A percentile compares a stretch with the other conserved stretches of the same genome.
These are phyloP conservation scores for Chaetops frenatus DNA, from an alignment of 2,113 vertebrate genomes.

Conservation along the genomic window DNA sequence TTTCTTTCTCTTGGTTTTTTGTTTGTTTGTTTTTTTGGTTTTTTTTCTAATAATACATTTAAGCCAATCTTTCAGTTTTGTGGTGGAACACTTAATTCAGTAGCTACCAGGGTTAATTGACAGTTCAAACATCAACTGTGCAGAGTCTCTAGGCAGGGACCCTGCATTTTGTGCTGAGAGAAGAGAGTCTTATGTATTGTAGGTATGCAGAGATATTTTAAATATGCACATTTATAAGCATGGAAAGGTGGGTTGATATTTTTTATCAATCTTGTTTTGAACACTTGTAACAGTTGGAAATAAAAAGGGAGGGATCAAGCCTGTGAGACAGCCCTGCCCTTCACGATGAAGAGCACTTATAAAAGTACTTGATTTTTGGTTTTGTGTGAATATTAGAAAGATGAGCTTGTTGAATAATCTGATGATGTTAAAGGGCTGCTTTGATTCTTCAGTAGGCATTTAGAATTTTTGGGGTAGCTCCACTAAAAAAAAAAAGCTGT, in stretches of 20 bases:
- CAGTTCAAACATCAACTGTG: neutral
- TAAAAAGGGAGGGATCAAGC: neutral
- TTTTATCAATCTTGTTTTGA: neutral
- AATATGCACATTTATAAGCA: neutral
- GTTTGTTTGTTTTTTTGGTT: too few species aligned
- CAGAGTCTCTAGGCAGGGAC: neutral
- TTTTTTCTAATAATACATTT: neutral
- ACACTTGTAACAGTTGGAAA: neutral
- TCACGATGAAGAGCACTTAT: neutral
- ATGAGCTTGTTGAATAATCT: neutral
- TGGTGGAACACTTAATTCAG: neutral
- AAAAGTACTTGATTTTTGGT: neutral
- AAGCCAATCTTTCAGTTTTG: neutral
- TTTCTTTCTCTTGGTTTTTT: neutral
- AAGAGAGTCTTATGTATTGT: neutral
- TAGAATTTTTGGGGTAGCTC: neutral
- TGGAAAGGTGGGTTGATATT: neutral
- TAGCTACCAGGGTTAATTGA: neutral
- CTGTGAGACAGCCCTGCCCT: neutral
- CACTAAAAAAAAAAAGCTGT: neutral
- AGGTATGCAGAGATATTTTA: neutral
- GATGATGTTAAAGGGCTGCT: neutral
- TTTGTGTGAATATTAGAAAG: neutral
- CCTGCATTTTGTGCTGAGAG: neutral
- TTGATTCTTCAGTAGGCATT: neutral